These are phyloP conservation scores for Henricia sp. DNA, from an alignment of 53 echinoderm and acorn worm genomes.

Conservation along the genomic window DNA sequence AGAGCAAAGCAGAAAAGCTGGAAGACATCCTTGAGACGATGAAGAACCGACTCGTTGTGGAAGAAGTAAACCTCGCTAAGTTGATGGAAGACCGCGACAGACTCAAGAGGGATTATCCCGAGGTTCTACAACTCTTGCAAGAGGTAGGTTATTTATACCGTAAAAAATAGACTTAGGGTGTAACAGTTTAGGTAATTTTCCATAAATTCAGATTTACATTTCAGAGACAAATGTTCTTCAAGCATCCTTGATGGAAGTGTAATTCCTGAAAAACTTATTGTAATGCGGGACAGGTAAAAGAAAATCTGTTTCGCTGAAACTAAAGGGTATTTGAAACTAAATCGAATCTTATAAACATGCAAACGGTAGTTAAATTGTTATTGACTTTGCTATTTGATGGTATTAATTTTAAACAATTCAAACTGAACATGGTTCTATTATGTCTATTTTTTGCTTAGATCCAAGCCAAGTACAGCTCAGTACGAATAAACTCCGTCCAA, in stretches of 20 bases:
- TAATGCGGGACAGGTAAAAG: no score
- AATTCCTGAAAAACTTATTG: no score
- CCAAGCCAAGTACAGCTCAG: conserved; percentile 88
- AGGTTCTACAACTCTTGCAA: conserved; percentile 77
- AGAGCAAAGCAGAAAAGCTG: conserved; percentile 77
- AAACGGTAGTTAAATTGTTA: no score
- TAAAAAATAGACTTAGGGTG: no score
- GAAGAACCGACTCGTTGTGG: conserved; percentile 77
- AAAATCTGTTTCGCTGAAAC: no score
- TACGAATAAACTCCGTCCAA: conserved; percentile 82
- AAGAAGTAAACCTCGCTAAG: conserved; percentile 80
- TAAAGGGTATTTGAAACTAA: no score
- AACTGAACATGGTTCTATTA: not conserved
- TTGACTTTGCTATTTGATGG: not conserved
- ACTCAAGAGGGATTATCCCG: conserved; percentile 85
- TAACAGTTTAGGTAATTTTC: no score
- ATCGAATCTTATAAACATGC: no score
- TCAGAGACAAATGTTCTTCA: no score
- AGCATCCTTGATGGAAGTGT: no score
- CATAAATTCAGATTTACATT: no score
- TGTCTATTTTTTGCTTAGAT: conserved; percentile 64
- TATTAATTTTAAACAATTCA: not conserved
- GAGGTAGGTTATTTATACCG: no score
- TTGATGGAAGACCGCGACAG: conserved; percentile 82
- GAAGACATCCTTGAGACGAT: conserved; percentile 76